Evolutionary conservation across 1,140 invertebrate genomes (phyloP).

Genomic region (Nephila pilipes): DNA sequence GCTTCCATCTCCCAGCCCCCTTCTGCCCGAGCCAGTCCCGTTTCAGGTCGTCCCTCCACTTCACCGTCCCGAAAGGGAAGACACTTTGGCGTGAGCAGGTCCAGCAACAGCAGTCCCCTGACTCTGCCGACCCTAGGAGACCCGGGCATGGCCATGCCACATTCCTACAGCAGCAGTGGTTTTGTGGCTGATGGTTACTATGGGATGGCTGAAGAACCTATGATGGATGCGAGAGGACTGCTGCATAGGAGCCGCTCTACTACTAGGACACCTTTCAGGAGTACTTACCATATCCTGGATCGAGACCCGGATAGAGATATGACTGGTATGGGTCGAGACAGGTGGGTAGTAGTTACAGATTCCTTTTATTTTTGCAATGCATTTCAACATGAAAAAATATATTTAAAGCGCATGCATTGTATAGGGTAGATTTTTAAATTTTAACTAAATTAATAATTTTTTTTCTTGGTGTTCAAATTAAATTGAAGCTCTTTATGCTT

Average conservation of each 20-base stretch:
- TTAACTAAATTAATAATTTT: too few relatives aligned
- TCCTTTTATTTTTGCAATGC: not conserved
- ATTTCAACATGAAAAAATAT: too few relatives aligned
- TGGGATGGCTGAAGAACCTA: slow-evolving; percentile 83
- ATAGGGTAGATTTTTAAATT: too few relatives aligned
- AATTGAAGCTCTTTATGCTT: too few relatives aligned
- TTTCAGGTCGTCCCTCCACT: slow-evolving; percentile 63
- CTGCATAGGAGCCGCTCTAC: slow-evolving; percentile 82
- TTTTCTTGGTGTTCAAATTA: too few relatives aligned
- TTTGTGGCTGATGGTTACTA: slow-evolving; percentile 80
- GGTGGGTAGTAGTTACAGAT: slow-evolving; percentile 79
- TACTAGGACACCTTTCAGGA: slow-evolving; percentile 82
- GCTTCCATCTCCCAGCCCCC: slow-evolving; percentile 78
- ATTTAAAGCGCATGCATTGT: too few relatives aligned
- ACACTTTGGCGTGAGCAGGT: slow-evolving; percentile 76
- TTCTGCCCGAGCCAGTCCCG: slow-evolving; percentile 77
- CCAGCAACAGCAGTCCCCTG: slow-evolving; percentile 78
- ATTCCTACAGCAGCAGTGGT: slow-evolving; percentile 75
- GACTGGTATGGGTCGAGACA: slow-evolving; percentile 85
- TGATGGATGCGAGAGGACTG: slow-evolving; percentile 86
- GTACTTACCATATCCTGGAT: slow-evolving; percentile 88
- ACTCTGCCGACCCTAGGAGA: slow-evolving; percentile 72
- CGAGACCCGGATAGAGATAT: slow-evolving; percentile 82
- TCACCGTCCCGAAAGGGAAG: slow-evolving; percentile 70
- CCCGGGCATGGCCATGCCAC: slow-evolving; percentile 67